Conservation (phyloP, 2,888 invertebrate species). For the Sphaerophoria rueppellii region DNA sequence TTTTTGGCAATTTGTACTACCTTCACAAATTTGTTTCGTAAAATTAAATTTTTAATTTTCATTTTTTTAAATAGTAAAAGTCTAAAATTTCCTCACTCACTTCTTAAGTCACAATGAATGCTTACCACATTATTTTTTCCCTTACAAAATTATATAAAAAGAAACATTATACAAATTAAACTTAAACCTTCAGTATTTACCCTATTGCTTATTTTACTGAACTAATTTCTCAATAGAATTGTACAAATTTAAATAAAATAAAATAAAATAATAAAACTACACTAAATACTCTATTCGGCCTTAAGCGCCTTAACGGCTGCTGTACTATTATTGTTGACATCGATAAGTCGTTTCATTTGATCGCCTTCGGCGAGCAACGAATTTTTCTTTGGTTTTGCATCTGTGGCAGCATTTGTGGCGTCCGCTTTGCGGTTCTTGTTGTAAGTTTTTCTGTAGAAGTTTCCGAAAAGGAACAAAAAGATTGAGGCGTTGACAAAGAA, state of each 20-base stretch:
- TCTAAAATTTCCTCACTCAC: too few species aligned
- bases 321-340: constrained; percentile 79
- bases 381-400: constrained; percentile 76
- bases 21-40: constrained; percentile 20
- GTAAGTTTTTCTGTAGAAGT: constrained; percentile 85
- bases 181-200: constrained; percentile 41
- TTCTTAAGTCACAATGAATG: too few species aligned
- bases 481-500: constrained; percentile 84
- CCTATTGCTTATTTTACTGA: constrained; percentile 50
- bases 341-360: constrained; percentile 79
- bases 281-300: constrained; percentile 75
- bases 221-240: constrained; percentile 30
- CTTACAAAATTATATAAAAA: background rate
- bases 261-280: constrained; percentile 34
- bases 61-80: too few species aligned
- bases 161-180: constrained; percentile 1
- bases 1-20: constrained; percentile 1
- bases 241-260: constrained; percentile 30
- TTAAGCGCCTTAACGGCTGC: constrained; percentile 76
- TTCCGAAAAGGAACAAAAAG: constrained; percentile 85
- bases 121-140: constrained; percentile 28
- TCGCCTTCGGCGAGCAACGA: constrained; percentile 76
- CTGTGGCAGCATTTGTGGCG: constrained; percentile 75
- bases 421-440: constrained; percentile 77
- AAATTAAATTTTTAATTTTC: too few species aligned